Evolutionary conservation across 1,140 invertebrate genomes (phyloP), one percentile per base, ranked within the genome.

Genomic region (Plectrocnemia conspersa): DNA sequence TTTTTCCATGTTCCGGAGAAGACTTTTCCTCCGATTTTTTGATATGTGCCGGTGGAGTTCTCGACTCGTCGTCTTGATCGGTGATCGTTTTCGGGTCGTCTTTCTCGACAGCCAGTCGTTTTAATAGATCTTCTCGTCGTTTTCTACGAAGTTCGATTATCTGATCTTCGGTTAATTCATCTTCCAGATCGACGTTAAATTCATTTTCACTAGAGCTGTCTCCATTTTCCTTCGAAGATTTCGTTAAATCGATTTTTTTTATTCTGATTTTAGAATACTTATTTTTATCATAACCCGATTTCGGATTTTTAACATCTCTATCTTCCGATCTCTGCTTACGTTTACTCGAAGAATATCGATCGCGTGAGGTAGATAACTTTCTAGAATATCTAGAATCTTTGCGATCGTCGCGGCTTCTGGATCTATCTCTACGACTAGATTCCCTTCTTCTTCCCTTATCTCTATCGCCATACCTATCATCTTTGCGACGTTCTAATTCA

Each of bases 111-210:
- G 47, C 47, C 11, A 50, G 19, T 9, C 47, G 32, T 76, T 89
- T 89, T 24, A 96, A 67, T 1, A 98, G 74, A 66, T 91, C 89
- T 73, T 96, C 92, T 38, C 94, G 77, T 68, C 93, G 85, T 70
- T 91, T 91, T 56, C 94, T 80, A 62, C 91, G 78, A 65, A 83
- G 82, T 68, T 96, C 89, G 70, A 97, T 97, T 64, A 97, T 92
- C 56, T 85, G 83, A 70, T 97, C 91, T 68, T 96, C 93, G 69
- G 95, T 91, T 71, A 96, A 93, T 58, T 96, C 93, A 35, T 92
- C 88, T 19, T 82, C 83, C 47, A 88, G 82, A 56, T 91, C 87
- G 52, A 85, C 78, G 64, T 82, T 79, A 13, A 78, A 71, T 59
- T 82, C 77, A 22, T 38, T 50, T 61, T 79, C 82, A 64, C 77